Base-by-base conservation (phyloP, 2,113 vertebrate genomes). In the Osmerus mordax region DNA sequence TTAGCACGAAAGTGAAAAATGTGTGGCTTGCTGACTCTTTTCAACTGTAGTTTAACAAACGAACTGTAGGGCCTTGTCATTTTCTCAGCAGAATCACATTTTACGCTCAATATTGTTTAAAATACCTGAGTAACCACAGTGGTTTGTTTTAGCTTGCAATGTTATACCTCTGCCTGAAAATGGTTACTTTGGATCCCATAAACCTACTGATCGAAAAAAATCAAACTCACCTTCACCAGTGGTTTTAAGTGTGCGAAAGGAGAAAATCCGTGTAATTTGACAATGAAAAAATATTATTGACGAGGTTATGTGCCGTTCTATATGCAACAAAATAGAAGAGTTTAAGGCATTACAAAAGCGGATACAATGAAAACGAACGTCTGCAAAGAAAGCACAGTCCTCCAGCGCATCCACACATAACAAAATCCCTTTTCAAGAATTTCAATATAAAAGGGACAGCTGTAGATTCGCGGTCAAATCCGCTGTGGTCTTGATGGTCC, bases 201-300 rank as follows among this genome's bases (percentile, higher is more conserved):
- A 12, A 11, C 14, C 47, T 7, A 65, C 16, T 65, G 12, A 16
- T 25, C 19, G n/a, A 65, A 51, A 4, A 47, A 41, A 15, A 51
- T 21, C 23, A 53, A 72, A 86, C 90, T 88, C 84, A 90, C 90
- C 89, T 88, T 81, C 71, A 79, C 23, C 32, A 58, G 87, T 86
- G 87, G 84, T 86, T 83, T 61, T 15, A 66, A 64, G n/a, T 55
- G 32, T 59, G 56, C 18, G 16, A 69, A 47, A 25, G 53, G 18
- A 52, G 15, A 68, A 29, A 54, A 47, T 77, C 73, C 69, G 65
- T 23, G 73, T 62, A 72, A 54, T 62, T 61, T 55, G 66, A 53
- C 51, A 51, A 18, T 18, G 6, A n/a, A 63, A n/a, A n/a, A 32
- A 2, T 8, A 41, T 41, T 41, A 41, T 41, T 41, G 36, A 32